Base-by-base conservation (phyloP, 2,888 invertebrate genomes). In the Erebia ligea region DNA sequence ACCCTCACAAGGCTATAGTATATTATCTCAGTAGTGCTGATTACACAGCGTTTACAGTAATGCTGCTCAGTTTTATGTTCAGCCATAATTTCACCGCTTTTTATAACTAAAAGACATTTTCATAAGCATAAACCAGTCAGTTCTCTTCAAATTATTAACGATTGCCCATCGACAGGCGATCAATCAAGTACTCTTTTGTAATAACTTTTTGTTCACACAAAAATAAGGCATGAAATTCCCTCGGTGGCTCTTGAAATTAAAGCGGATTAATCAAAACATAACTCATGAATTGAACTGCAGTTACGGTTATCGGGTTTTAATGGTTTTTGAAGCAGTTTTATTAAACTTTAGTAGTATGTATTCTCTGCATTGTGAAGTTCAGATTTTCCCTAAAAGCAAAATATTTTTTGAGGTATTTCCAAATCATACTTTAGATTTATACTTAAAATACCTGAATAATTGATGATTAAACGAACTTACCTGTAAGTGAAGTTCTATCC, bases 111-210 rank as follows among this genome's bases (percentile, higher is more conserved):
- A 56, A 13, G 8, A 19, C 1, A 62, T 68, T 65, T 61, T 54
- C 61, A 63, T 69, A 64, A 71, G 42, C 58, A 63, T 17, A 42
- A 63, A 78, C 77, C 59, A 40, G 66, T 61, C 76, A 73, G 75
- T 78, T 78, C 76, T 76, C 73, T 77, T 80, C 71, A 77, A 81
- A 81, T 80, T 79, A 80, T 77, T 75, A 76, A 79, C 79, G 77
- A 78, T 78, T 79, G 78, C 77, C 81, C 81, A 81, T 82, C 73
- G 79, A 67, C 75, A 69, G 72, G 71, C 75, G 78, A 81, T 86
- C 81, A 84, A 84, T 85, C 81, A 82, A 78, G 73, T 72, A 54
- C 70, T 73, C 73, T 77, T 79, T 78, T 77, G 77, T 73, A 74
- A 77, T 74, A 80, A 80, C 77, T 81, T 81, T 80, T 82, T 78